A percentile compares a stretch with the other conserved stretches of the same genome.
Conservation (phyloP, 2,113 vertebrate genomes). For the Pardalotus punctatus region DNA sequence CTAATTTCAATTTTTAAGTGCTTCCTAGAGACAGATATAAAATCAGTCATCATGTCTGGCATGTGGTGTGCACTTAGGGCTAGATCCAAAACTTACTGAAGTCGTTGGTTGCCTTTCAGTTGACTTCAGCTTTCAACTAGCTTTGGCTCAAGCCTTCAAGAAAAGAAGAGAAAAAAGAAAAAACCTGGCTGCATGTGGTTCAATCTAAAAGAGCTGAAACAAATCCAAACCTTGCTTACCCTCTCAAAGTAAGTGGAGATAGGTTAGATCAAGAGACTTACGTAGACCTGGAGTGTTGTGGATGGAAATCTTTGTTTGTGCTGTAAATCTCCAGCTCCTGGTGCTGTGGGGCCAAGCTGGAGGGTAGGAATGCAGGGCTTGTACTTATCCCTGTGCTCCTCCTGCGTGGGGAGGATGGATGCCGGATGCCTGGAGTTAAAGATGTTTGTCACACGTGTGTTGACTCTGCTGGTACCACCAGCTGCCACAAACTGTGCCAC, state of each 20-base stretch:
- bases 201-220: background rate
- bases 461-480: background rate
- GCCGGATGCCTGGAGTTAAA: background rate
- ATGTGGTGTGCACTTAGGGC: background rate
- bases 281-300: rapidly evolving
- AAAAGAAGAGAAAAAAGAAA: background rate
- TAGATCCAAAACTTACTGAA: slow-evolving; percentile 9
- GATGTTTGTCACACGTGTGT: background rate
- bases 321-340: background rate
- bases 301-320: background rate
- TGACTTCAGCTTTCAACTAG: background rate
- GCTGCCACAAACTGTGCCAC: background rate
- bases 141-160: background rate
- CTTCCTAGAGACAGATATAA: slow-evolving; percentile 31
- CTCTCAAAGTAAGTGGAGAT: background rate
- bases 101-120: slow-evolving; percentile 14
- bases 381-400: background rate
- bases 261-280: background rate
- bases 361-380: background rate
- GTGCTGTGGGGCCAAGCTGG: background rate
- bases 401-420: rapidly evolving
- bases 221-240: background rate
- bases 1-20: slow-evolving; percentile 42
- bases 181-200: background rate
- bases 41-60: background rate